Conservation (phyloP, 2,888 invertebrate species). For the Cheilosia grossa region DNA sequence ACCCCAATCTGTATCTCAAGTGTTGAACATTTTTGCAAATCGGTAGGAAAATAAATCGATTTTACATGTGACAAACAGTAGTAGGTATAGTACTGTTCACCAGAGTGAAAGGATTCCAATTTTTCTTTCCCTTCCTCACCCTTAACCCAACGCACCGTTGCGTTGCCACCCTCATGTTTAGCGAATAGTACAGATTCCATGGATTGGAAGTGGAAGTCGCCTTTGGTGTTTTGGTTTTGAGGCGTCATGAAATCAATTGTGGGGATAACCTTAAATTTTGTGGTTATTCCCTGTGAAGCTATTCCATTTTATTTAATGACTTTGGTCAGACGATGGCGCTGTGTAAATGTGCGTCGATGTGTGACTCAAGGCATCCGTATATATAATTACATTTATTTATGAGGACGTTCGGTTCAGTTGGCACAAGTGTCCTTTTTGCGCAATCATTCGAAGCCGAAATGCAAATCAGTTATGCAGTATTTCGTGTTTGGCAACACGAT, state of each 20-base stretch:
- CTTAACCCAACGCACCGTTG: background rate
- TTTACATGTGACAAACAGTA: conserved; percentile 70
- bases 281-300: conserved; percentile 42
- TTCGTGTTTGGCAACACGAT: too few species aligned
- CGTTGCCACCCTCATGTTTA: conserved; percentile 26
- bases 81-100: conserved; percentile 1
- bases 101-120: conserved; percentile 35
- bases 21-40: conserved; percentile 72
- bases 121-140: conserved; percentile 20
- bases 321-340: conserved; percentile 42
- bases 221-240: conserved; percentile 62
- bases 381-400: background rate
- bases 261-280: conserved; percentile 59
- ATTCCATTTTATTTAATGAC: conserved; percentile 59
- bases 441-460: too few species aligned
- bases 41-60: conserved; percentile 70
- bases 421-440: background rate
- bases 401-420: background rate
- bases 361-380: background rate
- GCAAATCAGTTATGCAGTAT: too few species aligned
- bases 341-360: conserved; percentile 2
- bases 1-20: conserved; percentile 65
- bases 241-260: conserved; percentile 70
- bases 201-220: conserved; percentile 18
- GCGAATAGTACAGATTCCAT: conserved; percentile 45